Conservation (phyloP, 2,797 vertebrate genomes). For the Fistularia commersonii region DNA sequence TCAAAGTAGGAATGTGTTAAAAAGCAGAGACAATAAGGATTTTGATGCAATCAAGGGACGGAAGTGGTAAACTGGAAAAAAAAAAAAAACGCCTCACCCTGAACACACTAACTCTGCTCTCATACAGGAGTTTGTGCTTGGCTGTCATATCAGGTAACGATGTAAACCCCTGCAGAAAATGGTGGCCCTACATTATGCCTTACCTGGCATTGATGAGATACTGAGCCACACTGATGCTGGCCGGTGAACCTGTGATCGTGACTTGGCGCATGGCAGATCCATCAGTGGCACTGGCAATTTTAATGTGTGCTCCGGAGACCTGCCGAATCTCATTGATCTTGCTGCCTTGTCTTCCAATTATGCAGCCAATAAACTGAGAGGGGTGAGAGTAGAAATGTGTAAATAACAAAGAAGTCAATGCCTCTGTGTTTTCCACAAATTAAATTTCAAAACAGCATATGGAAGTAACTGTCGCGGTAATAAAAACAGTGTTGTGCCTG, state of each 20-base stretch:
- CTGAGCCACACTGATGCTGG: slow-evolving; percentile 92
- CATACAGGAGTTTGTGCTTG: slow-evolving; percentile 32
- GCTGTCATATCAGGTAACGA: slow-evolving; percentile 31
- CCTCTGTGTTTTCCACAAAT: slow-evolving; percentile 29
- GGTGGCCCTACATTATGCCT: slow-evolving; percentile 53
- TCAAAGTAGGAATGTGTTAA: slow-evolving; percentile 85
- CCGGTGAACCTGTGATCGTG: slow-evolving; percentile 90
- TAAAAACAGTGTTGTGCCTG: neutral
- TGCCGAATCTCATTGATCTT: slow-evolving; percentile 98
- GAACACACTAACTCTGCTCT: too few relatives aligned
- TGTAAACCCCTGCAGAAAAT: slow-evolving; percentile 25
- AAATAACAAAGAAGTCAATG: slow-evolving; percentile 37
- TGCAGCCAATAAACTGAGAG: slow-evolving; percentile 90
- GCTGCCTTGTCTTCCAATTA: slow-evolving; percentile 97
- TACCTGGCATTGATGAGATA: slow-evolving; percentile 97
- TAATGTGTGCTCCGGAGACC: slow-evolving; percentile 96
- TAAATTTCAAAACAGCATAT: slow-evolving; percentile 14
- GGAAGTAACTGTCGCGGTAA: neutral
- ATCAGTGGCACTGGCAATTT: slow-evolving; percentile 92
- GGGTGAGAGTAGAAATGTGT: slow-evolving; percentile 32
- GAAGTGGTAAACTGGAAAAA: slow-evolving; percentile 10
- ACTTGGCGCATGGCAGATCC: slow-evolving; percentile 90
- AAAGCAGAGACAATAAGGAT: slow-evolving; percentile 82
- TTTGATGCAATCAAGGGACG: slow-evolving; percentile 79
- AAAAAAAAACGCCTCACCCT: slow-evolving; percentile 30